Conservation (phyloP, 2,113 vertebrate genomes). For the Naja naja region DNA sequence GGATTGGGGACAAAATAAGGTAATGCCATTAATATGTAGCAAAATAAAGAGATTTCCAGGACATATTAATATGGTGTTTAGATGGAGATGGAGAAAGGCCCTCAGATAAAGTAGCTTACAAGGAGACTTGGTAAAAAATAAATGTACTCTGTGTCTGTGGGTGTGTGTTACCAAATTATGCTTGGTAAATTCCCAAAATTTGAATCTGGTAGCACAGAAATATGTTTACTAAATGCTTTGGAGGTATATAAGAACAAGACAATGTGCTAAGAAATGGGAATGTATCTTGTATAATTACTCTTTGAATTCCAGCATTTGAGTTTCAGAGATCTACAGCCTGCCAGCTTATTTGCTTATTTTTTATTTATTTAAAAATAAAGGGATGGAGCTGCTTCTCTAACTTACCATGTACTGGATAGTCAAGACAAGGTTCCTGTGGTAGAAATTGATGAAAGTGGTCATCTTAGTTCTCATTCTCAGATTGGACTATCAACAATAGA, state of each 20-base stretch:
- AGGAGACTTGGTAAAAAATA: neutral
- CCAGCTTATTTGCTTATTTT: slow-evolving; percentile 22
- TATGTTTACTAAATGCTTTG: neutral
- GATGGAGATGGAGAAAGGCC: neutral
- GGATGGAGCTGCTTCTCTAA: slow-evolving; percentile 78
- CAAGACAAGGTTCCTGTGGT: slow-evolving; percentile 77
- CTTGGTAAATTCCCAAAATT: neutral
- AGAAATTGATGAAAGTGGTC: slow-evolving; percentile 81
- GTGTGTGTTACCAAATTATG: neutral
- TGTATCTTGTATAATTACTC: neutral
- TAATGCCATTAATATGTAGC: neutral
- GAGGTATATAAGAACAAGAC: neutral
- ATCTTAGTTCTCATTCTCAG: slow-evolving; percentile 78
- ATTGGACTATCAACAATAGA: slow-evolving; percentile 82
- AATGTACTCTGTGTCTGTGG: too few species aligned
- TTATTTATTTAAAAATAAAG: slow-evolving; percentile 58
- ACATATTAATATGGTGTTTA: neutral
- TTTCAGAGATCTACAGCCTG: neutral
- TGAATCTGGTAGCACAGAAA: neutral
- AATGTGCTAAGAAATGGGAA: accelerated
- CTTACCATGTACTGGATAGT: slow-evolving; percentile 80
- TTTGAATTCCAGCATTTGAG: neutral
- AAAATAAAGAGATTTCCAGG: neutral
- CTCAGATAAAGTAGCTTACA: neutral
- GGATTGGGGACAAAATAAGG: neutral